Evolutionary conservation across 2,888 invertebrate genomes (phyloP).

Genomic region (Cantharis nigra): DNA sequence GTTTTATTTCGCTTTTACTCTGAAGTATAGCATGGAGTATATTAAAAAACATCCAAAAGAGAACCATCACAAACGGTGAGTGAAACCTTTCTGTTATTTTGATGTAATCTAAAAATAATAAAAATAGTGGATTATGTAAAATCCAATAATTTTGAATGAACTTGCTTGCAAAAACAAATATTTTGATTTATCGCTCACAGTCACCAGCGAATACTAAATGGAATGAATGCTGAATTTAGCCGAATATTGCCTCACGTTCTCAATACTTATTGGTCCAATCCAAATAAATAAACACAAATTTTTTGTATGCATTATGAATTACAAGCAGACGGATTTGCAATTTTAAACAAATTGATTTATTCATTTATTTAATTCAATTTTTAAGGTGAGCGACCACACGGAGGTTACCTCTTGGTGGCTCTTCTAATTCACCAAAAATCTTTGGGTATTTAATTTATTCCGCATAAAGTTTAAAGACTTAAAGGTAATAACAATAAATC

Average conservation of each 20-base stretch:
- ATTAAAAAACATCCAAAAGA: neutral
- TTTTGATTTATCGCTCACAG: neutral
- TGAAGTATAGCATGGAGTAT: neutral
- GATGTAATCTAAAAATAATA: neutral
- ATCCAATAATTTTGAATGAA: neutral
- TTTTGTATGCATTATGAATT: neutral
- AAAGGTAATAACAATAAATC: constrained; percentile 34
- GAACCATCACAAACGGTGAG: neutral
- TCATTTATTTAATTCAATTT: neutral
- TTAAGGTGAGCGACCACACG: neutral
- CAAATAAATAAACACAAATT: neutral
- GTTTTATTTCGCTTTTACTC: neutral
- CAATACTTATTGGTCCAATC: neutral
- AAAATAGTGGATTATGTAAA: neutral
- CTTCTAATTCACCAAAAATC: constrained; percentile 10
- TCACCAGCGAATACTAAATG: neutral
- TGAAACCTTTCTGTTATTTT: neutral
- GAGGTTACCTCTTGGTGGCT: neutral
- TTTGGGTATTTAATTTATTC: constrained; percentile 23
- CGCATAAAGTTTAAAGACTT: constrained; percentile 29
- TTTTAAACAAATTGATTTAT: neutral
- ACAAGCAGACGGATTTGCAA: neutral
- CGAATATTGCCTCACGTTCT: neutral
- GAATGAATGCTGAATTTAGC: neutral
- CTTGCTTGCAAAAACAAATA: neutral